Percentiles rank a stretch among this genome's conserved stretches.
These are phyloP conservation scores for Pemphredon lugubris DNA, from an alignment of 2,888 invertebrate genomes.

Conservation along the genomic window DNA sequence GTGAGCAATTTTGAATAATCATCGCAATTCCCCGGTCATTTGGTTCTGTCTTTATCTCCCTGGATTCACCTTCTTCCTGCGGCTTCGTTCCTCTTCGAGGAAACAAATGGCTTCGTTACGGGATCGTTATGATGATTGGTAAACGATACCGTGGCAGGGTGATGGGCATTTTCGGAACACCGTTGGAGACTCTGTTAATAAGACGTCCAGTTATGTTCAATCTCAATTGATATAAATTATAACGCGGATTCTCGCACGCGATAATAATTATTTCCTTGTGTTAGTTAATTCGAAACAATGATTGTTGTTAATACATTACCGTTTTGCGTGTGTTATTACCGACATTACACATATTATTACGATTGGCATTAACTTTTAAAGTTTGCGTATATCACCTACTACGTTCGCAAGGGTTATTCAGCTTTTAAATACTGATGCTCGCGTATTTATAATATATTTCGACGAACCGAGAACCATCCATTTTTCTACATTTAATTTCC, in stretches of 20 bases:
- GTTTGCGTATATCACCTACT: too few species aligned
- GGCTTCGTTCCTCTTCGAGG: slow-evolving; percentile 58
- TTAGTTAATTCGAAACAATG: too few species aligned
- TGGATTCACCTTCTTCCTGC: slow-evolving; percentile 40
- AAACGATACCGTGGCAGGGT: slow-evolving; percentile 44
- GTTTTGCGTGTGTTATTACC: too few species aligned
- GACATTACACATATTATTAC: too few species aligned
- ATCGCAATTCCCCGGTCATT: slow-evolving; percentile 68
- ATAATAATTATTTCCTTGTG: background rate
- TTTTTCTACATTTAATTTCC: too few species aligned
- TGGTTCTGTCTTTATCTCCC: slow-evolving; percentile 18
- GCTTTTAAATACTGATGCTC: too few species aligned
- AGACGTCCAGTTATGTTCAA: slow-evolving; percentile 2
- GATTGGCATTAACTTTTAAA: too few species aligned
- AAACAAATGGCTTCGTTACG: slow-evolving; percentile 73
- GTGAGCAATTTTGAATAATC: slow-evolving; percentile 73
- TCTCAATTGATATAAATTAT: slow-evolving; percentile 1
- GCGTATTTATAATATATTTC: too few species aligned
- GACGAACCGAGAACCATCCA: too few species aligned
- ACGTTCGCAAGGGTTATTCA: too few species aligned
- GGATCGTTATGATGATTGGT: slow-evolving; percentile 66
- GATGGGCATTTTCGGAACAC: background rate
- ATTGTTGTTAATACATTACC: too few species aligned
- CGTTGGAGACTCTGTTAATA: background rate
- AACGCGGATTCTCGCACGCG: background rate